phyloP scores from a whole-genome alignment of 23 tunicate genomes.

The Trididemnum miniatum region DNA sequence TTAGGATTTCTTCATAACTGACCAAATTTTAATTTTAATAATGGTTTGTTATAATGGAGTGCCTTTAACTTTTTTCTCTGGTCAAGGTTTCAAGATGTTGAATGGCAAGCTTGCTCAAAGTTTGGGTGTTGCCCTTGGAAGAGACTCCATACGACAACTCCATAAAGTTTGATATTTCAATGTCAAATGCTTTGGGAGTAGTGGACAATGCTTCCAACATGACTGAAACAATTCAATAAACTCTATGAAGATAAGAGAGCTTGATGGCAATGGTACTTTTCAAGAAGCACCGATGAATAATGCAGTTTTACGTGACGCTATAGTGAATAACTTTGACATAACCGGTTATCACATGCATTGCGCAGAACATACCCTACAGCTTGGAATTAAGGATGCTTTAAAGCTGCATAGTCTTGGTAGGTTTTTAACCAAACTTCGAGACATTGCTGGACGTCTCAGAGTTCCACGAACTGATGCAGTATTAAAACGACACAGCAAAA shows the following conservation, averaged over 20 bases:
- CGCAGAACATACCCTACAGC: slow-evolving; percentile 11
- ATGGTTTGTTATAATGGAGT: too few species aligned
- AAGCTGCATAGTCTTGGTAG: neutral
- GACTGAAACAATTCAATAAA: neutral
- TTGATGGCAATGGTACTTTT: neutral
- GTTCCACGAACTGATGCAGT: neutral
- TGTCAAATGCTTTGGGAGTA: neutral
- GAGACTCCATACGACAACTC: too few species aligned
- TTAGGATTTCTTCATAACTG: too few species aligned
- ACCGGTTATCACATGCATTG: neutral
- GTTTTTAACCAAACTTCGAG: neutral
- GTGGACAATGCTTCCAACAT: neutral
- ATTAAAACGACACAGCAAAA: neutral
- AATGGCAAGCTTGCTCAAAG: too few species aligned
- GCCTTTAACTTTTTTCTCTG: too few species aligned
- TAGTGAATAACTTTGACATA: neutral
- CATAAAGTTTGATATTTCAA: neutral
- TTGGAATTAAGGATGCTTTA: neutral
- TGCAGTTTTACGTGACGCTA: neutral
- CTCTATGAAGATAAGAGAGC: neutral
- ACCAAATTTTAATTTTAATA: too few species aligned
- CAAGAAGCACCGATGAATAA: neutral
- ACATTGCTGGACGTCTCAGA: neutral
- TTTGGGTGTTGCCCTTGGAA: too few species aligned
- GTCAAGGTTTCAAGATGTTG: too few species aligned